phyloP scores from a whole-genome alignment of 1,140 invertebrate genomes.

The Schlechtendalia chinensis region DNA sequence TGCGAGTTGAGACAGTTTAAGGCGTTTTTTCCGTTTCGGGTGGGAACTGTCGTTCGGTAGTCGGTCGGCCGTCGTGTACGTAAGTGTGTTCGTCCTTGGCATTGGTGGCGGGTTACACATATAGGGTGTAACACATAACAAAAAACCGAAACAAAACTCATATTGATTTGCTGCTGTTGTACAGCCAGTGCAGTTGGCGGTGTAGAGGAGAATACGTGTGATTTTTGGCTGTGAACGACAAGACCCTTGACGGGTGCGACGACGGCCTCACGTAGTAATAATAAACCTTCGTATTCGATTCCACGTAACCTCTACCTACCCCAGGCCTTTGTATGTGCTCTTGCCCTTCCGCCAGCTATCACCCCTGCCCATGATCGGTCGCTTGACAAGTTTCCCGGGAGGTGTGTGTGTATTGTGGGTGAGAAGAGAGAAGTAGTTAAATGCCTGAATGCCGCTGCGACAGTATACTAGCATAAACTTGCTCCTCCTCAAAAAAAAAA shows the following conservation, averaged over 20 bases:
- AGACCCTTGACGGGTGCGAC: background rate
- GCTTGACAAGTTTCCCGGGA: background rate
- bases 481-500: background rate
- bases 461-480: background rate
- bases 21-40: too few species aligned
- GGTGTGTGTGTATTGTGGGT: too few species aligned
- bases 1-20: too few species aligned
- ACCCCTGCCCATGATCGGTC: too few species aligned
- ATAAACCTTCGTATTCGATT: background rate
- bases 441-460: background rate
- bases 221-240: background rate
- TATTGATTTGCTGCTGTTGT: conserved; percentile 29
- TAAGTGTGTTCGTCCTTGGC: background rate
- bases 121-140: background rate
- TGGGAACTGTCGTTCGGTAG: too few species aligned
- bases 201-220: background rate
- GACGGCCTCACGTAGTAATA: background rate
- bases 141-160: conserved; percentile 15
- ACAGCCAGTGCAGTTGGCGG: background rate
- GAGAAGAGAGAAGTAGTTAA: background rate
- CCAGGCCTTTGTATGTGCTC: background rate
- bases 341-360: background rate
- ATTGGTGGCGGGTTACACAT: background rate
- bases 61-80: too few species aligned
- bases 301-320: background rate